Base-by-base conservation (phyloP, 2,113 vertebrate species). In the Arenaria interpres region DNA sequence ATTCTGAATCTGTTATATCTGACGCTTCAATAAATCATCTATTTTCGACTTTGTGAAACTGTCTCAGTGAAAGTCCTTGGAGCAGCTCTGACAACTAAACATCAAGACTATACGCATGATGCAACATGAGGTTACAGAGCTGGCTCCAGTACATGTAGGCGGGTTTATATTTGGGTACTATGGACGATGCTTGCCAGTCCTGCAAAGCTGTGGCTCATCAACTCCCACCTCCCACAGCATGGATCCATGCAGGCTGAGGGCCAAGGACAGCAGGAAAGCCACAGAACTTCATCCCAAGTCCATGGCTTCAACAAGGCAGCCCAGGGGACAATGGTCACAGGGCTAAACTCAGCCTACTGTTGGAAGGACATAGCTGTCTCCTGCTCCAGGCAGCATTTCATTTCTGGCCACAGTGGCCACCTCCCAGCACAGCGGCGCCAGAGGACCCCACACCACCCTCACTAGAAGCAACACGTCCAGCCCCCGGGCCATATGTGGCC, bases 211-310 rank as follows among this genome's bases (percentile, higher is more conserved):
- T 18, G 9, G 25, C 54, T 92, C n/a, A 21, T 23, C 24, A 54
- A 4, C 16, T 57, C 56, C 62, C 53, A 51, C 41, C 17, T 73
- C 32, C 9, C 32, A 28, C 59, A n/a, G 50, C 68, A 35, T 3
- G 1, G n/a, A 50, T 39, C 35, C 0, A 0, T 2, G 23, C 45
- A 39, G n/a, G 45, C 50, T 54, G 54, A 56, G 19, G 35, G 28
- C 32, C 21, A 19, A 28, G 21, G 64, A 9, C 53, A 28, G 50
- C 68, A 23, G n/a, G 23, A 23, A 10, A 35, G 43, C 19, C 27
- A 5, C 22, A 28, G n/a, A 37, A 27, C 43, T 32, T 25, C 48
- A 60, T 7, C 54, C 43, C 25, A 11, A 51, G 46, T 1, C 4
- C 4, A 6, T 0, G 8, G 14, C 32, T 74, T 10, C 14, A 48